Evolutionary conservation across 1,140 invertebrate species (phyloP), one percentile per base, ranked within the genome.

Genomic region (Luehdorfia chinensis): DNA sequence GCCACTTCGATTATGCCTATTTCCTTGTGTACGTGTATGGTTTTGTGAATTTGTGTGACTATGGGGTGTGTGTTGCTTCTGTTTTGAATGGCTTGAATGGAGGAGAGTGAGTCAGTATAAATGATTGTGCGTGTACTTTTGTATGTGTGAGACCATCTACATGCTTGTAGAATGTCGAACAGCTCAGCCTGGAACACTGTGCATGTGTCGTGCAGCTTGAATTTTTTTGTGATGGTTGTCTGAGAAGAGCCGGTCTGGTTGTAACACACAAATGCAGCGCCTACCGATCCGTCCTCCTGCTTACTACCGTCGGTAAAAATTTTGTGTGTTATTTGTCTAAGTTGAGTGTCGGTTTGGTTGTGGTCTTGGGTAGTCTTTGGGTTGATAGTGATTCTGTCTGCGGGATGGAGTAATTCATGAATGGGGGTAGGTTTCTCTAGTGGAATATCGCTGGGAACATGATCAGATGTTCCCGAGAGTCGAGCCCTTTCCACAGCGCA

Each of bases 291-390:
- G n/a, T n/a, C n/a, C n/a, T n/a, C n/a, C n/a, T n/a, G n/a, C n/a
- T n/a, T n/a, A n/a, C n/a, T n/a, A 4, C 54, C 54, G 11, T 57
- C 48, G 1, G 49, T 57, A 6, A 33, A 57, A 0, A 57, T 37
- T 6, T 8, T 27, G 7, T 7, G 2, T 27, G 8, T 27, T 2
- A n/a, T 27, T 9, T 4, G 4, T n/a, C n/a, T n/a, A n/a, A n/a
- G n/a, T n/a, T n/a, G n/a, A 27, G 25, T 1, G 7, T 7, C 8
- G 8, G 25, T 27, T 23, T 23, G 5, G 21, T 23, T 23, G 21
- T 23, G 2, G 5, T 23, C 21, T 23, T 23, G 21, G 5, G 5
- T 23, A 23, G n/a, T 23, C 5, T 23, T 23, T n/a, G n/a, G n/a
- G n/a, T n/a, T n/a, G 5, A 23, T 23, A 8, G 25, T n/a, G 8